Evolutionary conservation across 2,113 vertebrate genomes (phyloP).

Genomic region (Chaetodon auriga): DNA sequence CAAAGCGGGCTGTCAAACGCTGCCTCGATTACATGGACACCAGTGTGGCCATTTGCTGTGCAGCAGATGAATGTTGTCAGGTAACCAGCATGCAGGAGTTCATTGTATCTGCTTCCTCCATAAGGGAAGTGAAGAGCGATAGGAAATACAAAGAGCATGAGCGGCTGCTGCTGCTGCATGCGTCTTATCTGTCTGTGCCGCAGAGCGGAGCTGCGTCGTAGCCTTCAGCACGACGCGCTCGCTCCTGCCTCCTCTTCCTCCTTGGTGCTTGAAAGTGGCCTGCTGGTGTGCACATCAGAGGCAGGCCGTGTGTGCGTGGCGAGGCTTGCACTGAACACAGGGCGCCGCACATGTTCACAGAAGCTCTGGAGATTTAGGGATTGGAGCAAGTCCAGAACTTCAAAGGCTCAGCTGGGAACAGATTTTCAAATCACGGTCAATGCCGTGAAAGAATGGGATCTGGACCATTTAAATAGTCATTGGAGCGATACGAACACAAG

Average conservation of each 20-base stretch:
- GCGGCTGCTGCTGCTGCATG: slow-evolving; percentile 11
- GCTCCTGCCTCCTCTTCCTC: slow-evolving; percentile 10
- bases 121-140: slow-evolving; percentile 22
- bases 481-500: slow-evolving; percentile 15
- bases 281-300: slow-evolving; percentile 51
- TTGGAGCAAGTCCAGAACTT: slow-evolving; percentile 60
- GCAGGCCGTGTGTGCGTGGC: slow-evolving; percentile 30
- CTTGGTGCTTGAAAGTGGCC: slow-evolving; percentile 18
- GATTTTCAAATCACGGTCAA: slow-evolving; percentile 55
- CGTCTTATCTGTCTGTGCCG: slow-evolving; percentile 31
- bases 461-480: slow-evolving; percentile 26
- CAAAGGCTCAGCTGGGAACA: slow-evolving; percentile 62
- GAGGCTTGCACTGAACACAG: slow-evolving; percentile 16
- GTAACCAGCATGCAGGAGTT: slow-evolving; percentile 7
- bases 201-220: slow-evolving; percentile 13
- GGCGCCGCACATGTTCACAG: slow-evolving; percentile 40
- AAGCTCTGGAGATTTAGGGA: slow-evolving; percentile 60
- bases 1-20: slow-evolving; percentile 38
- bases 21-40: slow-evolving; percentile 34
- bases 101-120: slow-evolving; percentile 24
- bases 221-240: slow-evolving; percentile 52
- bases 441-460: slow-evolving; percentile 37
- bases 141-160: slow-evolving; percentile 33
- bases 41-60: slow-evolving; percentile 21
- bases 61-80: slow-evolving; percentile 53